A percentile compares a stretch with the other conserved stretches of the same genome.
Conservation (phyloP, 2,888 invertebrate species). For the Phyto melanocephala region DNA sequence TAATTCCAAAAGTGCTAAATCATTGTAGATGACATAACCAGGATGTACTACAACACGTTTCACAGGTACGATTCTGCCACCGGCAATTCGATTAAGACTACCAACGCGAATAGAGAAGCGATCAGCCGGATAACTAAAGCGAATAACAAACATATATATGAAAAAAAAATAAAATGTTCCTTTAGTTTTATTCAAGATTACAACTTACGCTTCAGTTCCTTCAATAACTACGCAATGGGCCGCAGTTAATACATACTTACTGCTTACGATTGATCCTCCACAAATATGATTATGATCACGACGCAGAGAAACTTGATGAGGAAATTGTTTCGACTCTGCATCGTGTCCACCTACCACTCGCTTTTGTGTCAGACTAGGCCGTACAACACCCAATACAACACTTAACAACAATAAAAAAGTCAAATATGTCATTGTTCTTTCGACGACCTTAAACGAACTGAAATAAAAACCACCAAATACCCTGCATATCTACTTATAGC, state of each 20-base stretch:
- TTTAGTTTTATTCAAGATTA: neutral
- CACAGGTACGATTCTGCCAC: constrained; percentile 69
- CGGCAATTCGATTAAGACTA: constrained; percentile 68
- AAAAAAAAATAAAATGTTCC: neutral
- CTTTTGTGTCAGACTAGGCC: constrained; percentile 12
- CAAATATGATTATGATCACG: constrained; percentile 65
- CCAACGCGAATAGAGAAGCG: constrained; percentile 71
- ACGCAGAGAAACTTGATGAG: constrained; percentile 73
- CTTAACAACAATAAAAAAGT: neutral
- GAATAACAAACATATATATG: too few species aligned
- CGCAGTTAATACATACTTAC: constrained; percentile 68
- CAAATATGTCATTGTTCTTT: constrained; percentile 11
- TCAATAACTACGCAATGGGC: constrained; percentile 69
- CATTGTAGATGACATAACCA: constrained; percentile 62
- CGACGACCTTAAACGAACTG: neutral
- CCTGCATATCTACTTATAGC: neutral
- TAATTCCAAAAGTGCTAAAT: constrained; percentile 69
- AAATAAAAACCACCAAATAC: neutral
- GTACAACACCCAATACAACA: constrained; percentile 8
- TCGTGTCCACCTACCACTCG: constrained; percentile 70
- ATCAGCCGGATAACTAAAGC: constrained; percentile 62
- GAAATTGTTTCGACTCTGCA: constrained; percentile 72
- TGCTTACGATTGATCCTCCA: constrained; percentile 69
- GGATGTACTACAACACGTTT: constrained; percentile 67
- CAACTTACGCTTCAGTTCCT: constrained; percentile 41